phyloP scores from a whole-genome alignment of 2,888 invertebrate genomes.

The Parnassius smintheus region DNA sequence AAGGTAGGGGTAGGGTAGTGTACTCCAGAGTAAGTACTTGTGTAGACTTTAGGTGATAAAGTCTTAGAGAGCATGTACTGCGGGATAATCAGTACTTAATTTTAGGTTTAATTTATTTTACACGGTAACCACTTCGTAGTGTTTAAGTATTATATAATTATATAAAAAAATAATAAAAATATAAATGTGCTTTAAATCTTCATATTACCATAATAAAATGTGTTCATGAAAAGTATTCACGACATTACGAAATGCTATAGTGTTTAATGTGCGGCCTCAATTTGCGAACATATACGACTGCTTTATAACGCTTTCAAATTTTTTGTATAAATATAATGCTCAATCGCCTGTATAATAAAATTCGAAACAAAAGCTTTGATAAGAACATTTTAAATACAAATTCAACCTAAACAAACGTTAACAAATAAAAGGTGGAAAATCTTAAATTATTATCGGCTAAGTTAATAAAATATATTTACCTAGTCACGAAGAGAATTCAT shows the following conservation, averaged over 20 bases:
- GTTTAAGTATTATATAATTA: slow-evolving; percentile 49
- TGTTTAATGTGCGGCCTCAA: slow-evolving; percentile 57
- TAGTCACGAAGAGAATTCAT: slow-evolving; percentile 73
- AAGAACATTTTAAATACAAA: slow-evolving; percentile 1
- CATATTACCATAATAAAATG: slow-evolving; percentile 19
- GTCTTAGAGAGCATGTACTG: slow-evolving; percentile 51
- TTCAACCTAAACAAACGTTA: slow-evolving; percentile 34
- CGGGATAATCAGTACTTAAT: slow-evolving; percentile 55
- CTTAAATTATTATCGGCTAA: slow-evolving; percentile 54
- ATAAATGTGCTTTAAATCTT: slow-evolving; percentile 27
- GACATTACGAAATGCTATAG: slow-evolving; percentile 25
- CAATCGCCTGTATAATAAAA: slow-evolving; percentile 17
- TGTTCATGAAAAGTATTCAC: slow-evolving; percentile 33
- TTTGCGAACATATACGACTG: slow-evolving; percentile 52
- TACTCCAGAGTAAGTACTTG: slow-evolving; percentile 65
- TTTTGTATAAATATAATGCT: slow-evolving; percentile 29
- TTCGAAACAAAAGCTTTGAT: neutral
- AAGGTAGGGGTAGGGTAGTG: slow-evolving; percentile 43
- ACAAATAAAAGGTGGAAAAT: slow-evolving; percentile 38
- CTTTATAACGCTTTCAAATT: slow-evolving; percentile 45
- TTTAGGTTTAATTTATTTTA: slow-evolving; percentile 63
- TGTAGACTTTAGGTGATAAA: slow-evolving; percentile 77
- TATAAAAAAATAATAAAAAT: slow-evolving; percentile 47
- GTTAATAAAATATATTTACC: slow-evolving; percentile 51
- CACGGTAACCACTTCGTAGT: slow-evolving; percentile 60